Evolutionary conservation across 2,797 vertebrate species (phyloP).

Genomic region (Neoniphon sammara): DNA sequence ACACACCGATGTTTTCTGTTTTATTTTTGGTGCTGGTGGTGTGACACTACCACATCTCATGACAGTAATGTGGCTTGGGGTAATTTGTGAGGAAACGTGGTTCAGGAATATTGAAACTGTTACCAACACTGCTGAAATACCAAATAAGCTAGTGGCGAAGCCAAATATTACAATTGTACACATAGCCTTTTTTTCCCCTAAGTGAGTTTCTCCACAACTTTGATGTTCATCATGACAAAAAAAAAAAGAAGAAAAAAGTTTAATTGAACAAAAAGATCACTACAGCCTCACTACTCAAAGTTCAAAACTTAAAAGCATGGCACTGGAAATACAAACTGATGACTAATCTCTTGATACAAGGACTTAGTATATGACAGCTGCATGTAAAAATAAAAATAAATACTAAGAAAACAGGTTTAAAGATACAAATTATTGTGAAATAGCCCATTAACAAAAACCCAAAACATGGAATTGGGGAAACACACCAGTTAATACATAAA

Average conservation of each 20-base stretch:
- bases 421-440: background rate
- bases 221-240: too few relatives aligned
- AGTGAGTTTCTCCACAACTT: too few relatives aligned
- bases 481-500: background rate
- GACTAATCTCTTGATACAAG: too few relatives aligned
- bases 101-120: background rate
- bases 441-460: background rate
- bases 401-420: background rate
- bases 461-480: background rate
- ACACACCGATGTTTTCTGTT: conserved; percentile 51
- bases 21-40: background rate
- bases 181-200: too few relatives aligned
- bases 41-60: conserved; percentile 53
- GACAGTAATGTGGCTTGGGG: conserved; percentile 18
- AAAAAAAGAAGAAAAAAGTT: too few relatives aligned
- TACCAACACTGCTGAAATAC: background rate
- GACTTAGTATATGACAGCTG: too few relatives aligned
- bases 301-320: too few relatives aligned
- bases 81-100: conserved; percentile 28
- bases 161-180: too few relatives aligned
- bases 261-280: too few relatives aligned
- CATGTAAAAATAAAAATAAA: too few relatives aligned
- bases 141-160: background rate
- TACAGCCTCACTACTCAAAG: too few relatives aligned
- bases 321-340: too few relatives aligned